Evolutionary conservation across 2,797 vertebrate species (phyloP), one percentile per base, ranked within the genome.

Genomic region (Poecile montanus): DNA sequence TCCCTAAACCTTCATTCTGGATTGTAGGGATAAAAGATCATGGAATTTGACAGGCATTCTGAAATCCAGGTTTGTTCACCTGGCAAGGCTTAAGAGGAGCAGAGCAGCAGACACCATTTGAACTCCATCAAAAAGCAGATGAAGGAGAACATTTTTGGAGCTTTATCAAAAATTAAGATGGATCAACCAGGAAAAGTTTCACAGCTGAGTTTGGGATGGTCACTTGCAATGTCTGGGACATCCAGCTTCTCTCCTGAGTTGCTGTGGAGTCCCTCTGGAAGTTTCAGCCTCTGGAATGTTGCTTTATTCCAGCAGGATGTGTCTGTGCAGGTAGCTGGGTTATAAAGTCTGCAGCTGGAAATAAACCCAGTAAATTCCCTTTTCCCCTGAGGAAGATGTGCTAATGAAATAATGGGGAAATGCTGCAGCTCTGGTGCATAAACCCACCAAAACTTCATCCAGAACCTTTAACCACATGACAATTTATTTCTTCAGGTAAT

Each of bases 311-410:
- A 54, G 79, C 56, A 68, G 70, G 65, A 72, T 85, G 45, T 88
- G 91, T 70, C 80, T 76, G 87, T 91, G 89, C 94, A 93, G 48
- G 94, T 32, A 72, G 40, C 20, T 44, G 26, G 48, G 50, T 34
- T 47, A 51, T 40, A 36, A 62, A 61, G 21, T 18, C 9, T 91
- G 67, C 67, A 72, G 80, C 87, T 81, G 73, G 79, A 76, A 91
- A 89, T 16, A 63, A 94, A 53, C 29, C 34, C 42, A 61, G 25
- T 25, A 20, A 67, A 56, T 62, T 18, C 13, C 10, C 17, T 45
- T 68, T 47, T 89, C 71, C 40, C 72, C 53, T 53, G 65, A 75
- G 85, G 70, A 88, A 58, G 60, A 66, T 70, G 62, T 76, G 27
- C 63, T 89, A 5, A 27, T 57, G 62, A 75, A 88, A 62, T 51